Evolutionary conservation across 2,888 invertebrate genomes (phyloP).

Genomic region (Patella depressa): DNA sequence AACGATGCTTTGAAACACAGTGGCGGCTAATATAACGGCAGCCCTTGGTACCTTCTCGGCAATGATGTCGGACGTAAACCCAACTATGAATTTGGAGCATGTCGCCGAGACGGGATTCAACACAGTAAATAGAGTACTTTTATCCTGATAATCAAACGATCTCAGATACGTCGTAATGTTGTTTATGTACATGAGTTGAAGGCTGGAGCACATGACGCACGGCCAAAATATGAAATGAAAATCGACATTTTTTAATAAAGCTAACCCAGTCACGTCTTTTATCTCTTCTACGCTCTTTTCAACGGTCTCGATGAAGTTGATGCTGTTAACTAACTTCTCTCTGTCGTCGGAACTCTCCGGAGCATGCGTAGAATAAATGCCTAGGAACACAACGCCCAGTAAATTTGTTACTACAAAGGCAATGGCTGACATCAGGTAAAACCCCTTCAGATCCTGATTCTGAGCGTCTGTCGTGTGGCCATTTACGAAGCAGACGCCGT

Average conservation of each 20-base stretch:
- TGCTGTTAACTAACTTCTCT: not conserved
- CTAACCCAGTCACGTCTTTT: conserved; percentile 45
- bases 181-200: conserved; percentile 55
- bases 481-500: conserved; percentile 22
- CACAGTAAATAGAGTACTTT: conserved; percentile 52
- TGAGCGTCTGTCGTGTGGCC: conserved; percentile 15
- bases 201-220: conserved; percentile 52
- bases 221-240: conserved; percentile 57
- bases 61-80: conserved; percentile 50
- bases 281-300: conserved; percentile 15
- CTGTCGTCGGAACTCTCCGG: not conserved
- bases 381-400: conserved; percentile 26
- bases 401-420: conserved; percentile 21
- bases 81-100: conserved; percentile 50
- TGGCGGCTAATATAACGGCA: conserved; percentile 44
- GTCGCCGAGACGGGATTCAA: conserved; percentile 51
- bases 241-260: conserved; percentile 45
- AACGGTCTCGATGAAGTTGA: not conserved
- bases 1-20: conserved; percentile 46
- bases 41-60: conserved; percentile 52
- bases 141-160: conserved; percentile 48
- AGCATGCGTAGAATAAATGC: conserved; percentile 13
- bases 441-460: conserved; percentile 26
- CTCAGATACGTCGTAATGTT: conserved; percentile 56
- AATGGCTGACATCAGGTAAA: conserved; percentile 26